Base-by-base conservation (phyloP, 2,888 invertebrate genomes). In the Synanthedon formicaeformis region DNA sequence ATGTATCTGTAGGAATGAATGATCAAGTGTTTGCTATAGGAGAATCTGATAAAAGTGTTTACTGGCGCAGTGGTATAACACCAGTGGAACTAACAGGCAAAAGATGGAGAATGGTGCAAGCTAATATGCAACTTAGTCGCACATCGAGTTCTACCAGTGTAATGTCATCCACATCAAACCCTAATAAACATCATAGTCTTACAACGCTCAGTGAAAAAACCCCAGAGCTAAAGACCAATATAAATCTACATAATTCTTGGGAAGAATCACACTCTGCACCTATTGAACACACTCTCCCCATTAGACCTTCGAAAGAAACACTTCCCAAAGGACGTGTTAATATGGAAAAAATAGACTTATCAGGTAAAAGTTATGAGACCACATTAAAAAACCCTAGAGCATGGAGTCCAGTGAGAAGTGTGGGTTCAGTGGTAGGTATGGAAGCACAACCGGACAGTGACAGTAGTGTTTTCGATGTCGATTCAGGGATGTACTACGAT, bases 11-110 rank as follows among this genome's bases (percentile, higher is more conserved):
- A 54, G 93, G 96, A 40, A 89, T 92, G 12, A 95, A 95, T 80
- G 96, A 97, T 82, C 96, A 97, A 89, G 92, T 94, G 10, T 96
- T 95, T 90, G 96, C 93, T 11, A 91, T 96, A 61, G 96, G 96
- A 5, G 91, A 92, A 50, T 91, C 93, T 58, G 96, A 96, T 78
- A 91, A 96, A 56, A 89, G 92, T 59, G 89, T 96, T 54, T 96
- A 95, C 75, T 93, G 93, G 79, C 88, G 96, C 53, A 92, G 91
- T 62, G 94, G 95, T 23, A 92, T 96, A 4, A 91, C 91, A 27
- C 78, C 90, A 11, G 89, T 92, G 6, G 94, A 95, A 80, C 88
- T 94, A 58, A 95, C 95, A 14, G 97, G 97, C 0, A 95, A 96
- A 75, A 91, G 94, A 61, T 97, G 97, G 97, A 91, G 92, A 58